A percentile compares a stretch with the other conserved stretches of the same genome.
Evolutionary conservation across 2,113 vertebrate species (phyloP).

Genomic region (Platichthys flesus): DNA sequence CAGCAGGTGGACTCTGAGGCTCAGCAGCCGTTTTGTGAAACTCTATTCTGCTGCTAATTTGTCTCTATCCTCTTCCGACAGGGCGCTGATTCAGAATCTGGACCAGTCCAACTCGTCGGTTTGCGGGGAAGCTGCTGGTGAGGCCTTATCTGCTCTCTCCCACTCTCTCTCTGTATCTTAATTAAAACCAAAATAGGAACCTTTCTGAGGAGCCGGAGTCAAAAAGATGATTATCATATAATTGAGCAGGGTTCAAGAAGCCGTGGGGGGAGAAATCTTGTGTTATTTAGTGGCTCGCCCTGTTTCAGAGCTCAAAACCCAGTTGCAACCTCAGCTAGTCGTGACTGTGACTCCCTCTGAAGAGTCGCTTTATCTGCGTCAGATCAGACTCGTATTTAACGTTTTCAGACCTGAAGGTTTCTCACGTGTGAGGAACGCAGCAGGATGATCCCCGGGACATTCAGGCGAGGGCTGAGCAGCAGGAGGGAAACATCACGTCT

Average conservation of each 20-base stretch:
- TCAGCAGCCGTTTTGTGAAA: slow-evolving; percentile 19
- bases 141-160: slow-evolving; percentile 52
- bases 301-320: slow-evolving; percentile 46
- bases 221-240: slow-evolving; percentile 74
- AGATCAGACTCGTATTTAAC: background rate
- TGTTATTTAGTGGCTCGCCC: slow-evolving; percentile 18
- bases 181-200: slow-evolving; percentile 62
- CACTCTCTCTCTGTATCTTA: slow-evolving; percentile 51
- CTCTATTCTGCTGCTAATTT: slow-evolving; percentile 37
- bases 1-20: slow-evolving; percentile 9
- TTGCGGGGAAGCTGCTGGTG: slow-evolving; percentile 82
- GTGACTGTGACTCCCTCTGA: slow-evolving; percentile 17
- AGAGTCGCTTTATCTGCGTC: slow-evolving; percentile 3
- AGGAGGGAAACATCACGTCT: too few relatives aligned
- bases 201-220: slow-evolving; percentile 47
- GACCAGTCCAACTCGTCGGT: slow-evolving; percentile 81
- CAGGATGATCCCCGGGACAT: too few relatives aligned
- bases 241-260: slow-evolving; percentile 61
- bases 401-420: too few relatives aligned
- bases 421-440: too few relatives aligned
- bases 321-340: slow-evolving; percentile 27
- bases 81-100: slow-evolving; percentile 81
- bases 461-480: too few relatives aligned
- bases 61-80: slow-evolving; percentile 62
- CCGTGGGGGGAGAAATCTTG: slow-evolving; percentile 18